A percentile compares a stretch with the other conserved stretches of the same genome.
Evolutionary conservation across 2,888 invertebrate genomes (phyloP).

Genomic region (Dusona sp.): DNA sequence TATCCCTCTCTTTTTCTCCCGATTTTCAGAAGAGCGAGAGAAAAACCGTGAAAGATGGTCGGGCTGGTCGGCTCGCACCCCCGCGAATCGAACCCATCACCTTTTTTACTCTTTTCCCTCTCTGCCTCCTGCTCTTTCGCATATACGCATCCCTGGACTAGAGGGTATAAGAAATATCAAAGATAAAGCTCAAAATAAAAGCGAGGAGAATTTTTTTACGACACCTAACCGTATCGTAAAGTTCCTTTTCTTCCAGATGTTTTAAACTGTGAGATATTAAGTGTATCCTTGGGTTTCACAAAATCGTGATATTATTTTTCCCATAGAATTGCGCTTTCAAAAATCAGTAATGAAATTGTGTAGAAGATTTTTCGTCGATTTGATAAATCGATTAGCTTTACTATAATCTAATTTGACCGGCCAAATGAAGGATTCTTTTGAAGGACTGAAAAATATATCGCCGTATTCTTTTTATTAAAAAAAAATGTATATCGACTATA

Average conservation of each 20-base stretch:
- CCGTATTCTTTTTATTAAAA: neutral
- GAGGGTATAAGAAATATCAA: conserved; percentile 55
- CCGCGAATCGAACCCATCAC: conserved; percentile 24
- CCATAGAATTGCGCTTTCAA: neutral
- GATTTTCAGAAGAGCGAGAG: conserved; percentile 3
- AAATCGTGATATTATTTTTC: neutral
- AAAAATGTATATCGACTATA: neutral
- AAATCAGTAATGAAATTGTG: neutral
- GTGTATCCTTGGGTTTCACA: neutral
- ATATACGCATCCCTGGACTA: conserved; percentile 5
- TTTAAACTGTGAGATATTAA: conserved; percentile 24
- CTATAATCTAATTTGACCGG: neutral
- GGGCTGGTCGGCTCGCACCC: conserved; percentile 48
- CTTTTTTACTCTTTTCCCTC: conserved; percentile 5
- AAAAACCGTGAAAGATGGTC: conserved; percentile 58
- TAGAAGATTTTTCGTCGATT: neutral
- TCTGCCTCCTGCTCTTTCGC: conserved; percentile 23
- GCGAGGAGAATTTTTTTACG: conserved; percentile 34
- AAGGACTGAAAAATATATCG: neutral
- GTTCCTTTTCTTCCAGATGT: conserved; percentile 35
- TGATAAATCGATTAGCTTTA: neutral
- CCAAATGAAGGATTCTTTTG: neutral
- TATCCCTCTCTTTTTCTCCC: conserved; percentile 59
- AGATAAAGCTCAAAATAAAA: conserved; percentile 55
- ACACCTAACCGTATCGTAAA: conserved; percentile 53